phyloP scores from a whole-genome alignment of 2,113 vertebrate genomes.

The Tenrec ecaudatus region DNA sequence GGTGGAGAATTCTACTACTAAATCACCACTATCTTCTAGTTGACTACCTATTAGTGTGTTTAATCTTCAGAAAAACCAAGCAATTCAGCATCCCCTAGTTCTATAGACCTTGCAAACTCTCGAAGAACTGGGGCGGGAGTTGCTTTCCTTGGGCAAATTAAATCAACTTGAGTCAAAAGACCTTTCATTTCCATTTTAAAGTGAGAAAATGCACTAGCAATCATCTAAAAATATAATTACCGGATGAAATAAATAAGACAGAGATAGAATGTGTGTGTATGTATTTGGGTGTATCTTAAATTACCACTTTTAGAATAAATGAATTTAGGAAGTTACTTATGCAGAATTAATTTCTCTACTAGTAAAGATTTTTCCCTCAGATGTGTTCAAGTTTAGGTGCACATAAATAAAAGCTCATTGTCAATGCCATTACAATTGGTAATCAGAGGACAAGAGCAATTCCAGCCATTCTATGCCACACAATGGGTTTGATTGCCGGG shows the following conservation, averaged over 20 bases:
- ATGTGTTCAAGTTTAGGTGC: conserved; percentile 9
- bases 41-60: background rate
- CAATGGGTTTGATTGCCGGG: background rate
- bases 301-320: conserved; percentile 35
- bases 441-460: background rate
- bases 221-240: conserved; percentile 74
- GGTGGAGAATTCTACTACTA: background rate
- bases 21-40: background rate
- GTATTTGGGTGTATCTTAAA: conserved; percentile 46
- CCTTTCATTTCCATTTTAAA: conserved; percentile 65
- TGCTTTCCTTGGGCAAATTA: conserved; percentile 59
- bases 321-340: conserved; percentile 46
- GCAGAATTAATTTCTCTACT: conserved; percentile 18
- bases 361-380: background rate
- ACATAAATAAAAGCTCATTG: conserved; percentile 33
- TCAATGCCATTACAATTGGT: background rate
- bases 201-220: conserved; percentile 64
- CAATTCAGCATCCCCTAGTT: background rate
- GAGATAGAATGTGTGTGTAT: background rate
- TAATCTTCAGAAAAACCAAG: background rate
- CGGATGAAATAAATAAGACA: conserved; percentile 59
- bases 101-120: background rate
- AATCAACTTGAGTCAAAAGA: conserved; percentile 62
- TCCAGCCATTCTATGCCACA: rapidly evolving
- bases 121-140: background rate